Evolutionary conservation across 2,797 vertebrate species (phyloP), one percentile per base, ranked within the genome.

Genomic region (Sorex maritimensis): DNA sequence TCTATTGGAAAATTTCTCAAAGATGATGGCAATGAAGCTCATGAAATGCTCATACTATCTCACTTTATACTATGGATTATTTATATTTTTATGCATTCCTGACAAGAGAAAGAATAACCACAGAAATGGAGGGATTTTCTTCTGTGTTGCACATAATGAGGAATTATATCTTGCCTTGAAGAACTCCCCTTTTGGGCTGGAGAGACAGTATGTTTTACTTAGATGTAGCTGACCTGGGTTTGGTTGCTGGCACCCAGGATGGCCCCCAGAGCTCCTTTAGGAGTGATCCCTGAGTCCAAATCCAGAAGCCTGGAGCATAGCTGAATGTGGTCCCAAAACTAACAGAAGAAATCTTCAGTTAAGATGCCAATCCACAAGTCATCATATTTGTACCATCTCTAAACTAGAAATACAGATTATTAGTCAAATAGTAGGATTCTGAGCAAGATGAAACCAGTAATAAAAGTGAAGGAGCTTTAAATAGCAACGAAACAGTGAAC

Each of bases 41-140:
- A 82, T 74, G 93, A 92, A 77, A 58, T 63, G 21, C 15, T 93
- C 11, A 21, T 63, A 34, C 91, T 68, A 72, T 82, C 44, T 82
- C 8, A 1, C 86, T 95, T 93, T 26, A 79, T 12, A 75, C 58
- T 63, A 69, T n/a, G 38, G 17, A 73, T 95, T 69, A 71, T 94
- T 92, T 94, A 71, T 15, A 72, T 94, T 95, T 93, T 79, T 63
- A 92, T 94, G 38, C 15, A 92, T 81, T 91, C 30, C 68, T 73
- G 74, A 84, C 34, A 41, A 24, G 69, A 91, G 30, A 87, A 90
- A 78, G n/a, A 17, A 63, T 67, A 69, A n/a, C 21, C 21, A 67
- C 1, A 80, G 87, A 89, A 87, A 92, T 14, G 17, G 41, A 80
- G 61, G 17, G 3, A 15, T 44, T 78, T 92, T 88, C 17, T 69